phyloP scores from a whole-genome alignment of 2,888 invertebrate species.

The Sarcophaga carnaria region DNA sequence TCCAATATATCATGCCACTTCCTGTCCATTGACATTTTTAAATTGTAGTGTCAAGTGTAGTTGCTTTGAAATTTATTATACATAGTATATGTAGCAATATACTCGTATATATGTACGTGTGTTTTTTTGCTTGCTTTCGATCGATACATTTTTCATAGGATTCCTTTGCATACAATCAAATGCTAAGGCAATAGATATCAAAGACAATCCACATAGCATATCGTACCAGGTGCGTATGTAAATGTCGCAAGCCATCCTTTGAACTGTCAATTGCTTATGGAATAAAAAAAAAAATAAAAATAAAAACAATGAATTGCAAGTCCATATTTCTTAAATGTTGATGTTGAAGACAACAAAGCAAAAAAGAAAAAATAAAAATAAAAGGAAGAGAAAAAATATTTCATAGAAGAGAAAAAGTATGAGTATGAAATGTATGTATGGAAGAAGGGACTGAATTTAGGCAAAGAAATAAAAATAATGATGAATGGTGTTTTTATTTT shows the following conservation, averaged over 20 bases:
- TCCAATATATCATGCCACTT: conserved; percentile 48
- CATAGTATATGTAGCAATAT: too few relatives aligned
- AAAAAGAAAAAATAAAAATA: neutral
- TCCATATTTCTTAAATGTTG: neutral
- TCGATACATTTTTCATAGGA: neutral
- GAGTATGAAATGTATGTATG: neutral
- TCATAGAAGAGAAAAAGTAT: neutral
- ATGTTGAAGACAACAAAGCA: neutral
- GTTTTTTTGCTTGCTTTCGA: neutral
- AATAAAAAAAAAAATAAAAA: neutral
- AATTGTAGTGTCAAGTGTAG: conserved; percentile 56
- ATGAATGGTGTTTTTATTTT: conserved; percentile 6
- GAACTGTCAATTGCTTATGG: conserved; percentile 11
- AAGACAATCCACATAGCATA: conserved; percentile 31
- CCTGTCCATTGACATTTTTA: conserved; percentile 55
- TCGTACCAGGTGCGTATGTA: conserved; percentile 62
- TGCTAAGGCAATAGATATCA: neutral
- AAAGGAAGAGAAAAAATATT: neutral
- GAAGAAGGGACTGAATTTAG: conserved; percentile 1
- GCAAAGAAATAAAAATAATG: neutral
- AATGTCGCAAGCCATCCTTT: conserved; percentile 59
- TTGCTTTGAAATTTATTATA: conserved; percentile 44
- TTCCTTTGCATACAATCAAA: neutral
- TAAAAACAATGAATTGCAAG: neutral
- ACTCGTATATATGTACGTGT: too few relatives aligned